A percentile compares a stretch with the other conserved stretches of the same genome.
Evolutionary conservation across 1,140 invertebrate genomes (phyloP).

Genomic region (Hylaeus anthracinus): DNA sequence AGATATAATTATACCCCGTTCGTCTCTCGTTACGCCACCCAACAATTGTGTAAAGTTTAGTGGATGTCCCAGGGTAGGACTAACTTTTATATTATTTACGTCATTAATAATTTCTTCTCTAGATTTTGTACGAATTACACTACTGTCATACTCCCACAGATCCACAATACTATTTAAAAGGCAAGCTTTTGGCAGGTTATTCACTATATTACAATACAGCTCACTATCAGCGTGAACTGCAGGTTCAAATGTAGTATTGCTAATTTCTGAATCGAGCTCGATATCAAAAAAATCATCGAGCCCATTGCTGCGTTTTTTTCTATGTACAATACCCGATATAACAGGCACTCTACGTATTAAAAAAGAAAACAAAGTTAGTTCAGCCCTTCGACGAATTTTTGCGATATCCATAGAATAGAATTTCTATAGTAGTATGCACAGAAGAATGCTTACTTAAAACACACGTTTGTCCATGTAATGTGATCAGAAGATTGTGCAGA

Average conservation of each 20-base stretch:
- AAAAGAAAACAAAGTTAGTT: conserved; percentile 20
- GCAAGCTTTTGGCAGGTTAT: conserved; percentile 83
- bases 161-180: conserved; percentile 85
- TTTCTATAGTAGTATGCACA: background rate
- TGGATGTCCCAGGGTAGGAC: conserved; percentile 85
- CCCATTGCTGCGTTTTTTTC: conserved; percentile 59
- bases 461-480: conserved; percentile 83
- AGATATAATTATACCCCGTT: conserved; percentile 83
- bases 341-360: conserved; percentile 71
- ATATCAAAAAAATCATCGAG: conserved; percentile 73
- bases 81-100: conserved; percentile 83
- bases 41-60: conserved; percentile 85
- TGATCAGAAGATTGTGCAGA: conserved; percentile 57
- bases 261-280: conserved; percentile 57
- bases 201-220: conserved; percentile 83
- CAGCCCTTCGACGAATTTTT: background rate
- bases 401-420: conserved; percentile 19
- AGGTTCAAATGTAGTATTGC: conserved; percentile 78
- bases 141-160: conserved; percentile 85
- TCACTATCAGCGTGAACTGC: conserved; percentile 80
- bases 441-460: conserved; percentile 83
- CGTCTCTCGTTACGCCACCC: conserved; percentile 83
- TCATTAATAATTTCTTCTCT: conserved; percentile 84
- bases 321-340: conserved; percentile 59
- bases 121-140: conserved; percentile 81